Conservation (phyloP, 2,113 vertebrate species). For the Chaetops frenatus region DNA sequence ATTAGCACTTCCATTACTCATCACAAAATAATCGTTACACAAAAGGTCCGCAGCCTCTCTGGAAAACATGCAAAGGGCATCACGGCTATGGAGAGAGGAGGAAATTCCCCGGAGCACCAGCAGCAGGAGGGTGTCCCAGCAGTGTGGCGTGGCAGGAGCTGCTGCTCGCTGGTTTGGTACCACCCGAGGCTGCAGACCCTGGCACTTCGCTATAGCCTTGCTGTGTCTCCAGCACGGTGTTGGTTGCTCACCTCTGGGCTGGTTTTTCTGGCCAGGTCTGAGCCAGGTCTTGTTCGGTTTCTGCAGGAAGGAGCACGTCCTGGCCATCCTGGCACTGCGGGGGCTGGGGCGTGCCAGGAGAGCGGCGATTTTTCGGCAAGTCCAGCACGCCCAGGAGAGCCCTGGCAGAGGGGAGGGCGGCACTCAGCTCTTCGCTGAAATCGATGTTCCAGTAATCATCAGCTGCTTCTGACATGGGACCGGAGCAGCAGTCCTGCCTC, state of each 20-base stretch:
- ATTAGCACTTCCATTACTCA: slow-evolving; percentile 27
- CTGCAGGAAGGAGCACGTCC: slow-evolving; percentile 49
- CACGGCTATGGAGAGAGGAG: not conserved
- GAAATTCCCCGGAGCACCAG: not conserved
- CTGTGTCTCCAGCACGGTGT: not conserved
- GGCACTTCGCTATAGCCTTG: rapidly evolving
- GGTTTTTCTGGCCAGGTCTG: not conserved
- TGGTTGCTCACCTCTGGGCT: not conserved
- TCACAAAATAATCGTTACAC: slow-evolving; percentile 4
- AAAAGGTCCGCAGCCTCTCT: not conserved
- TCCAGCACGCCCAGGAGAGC: rapidly evolving
- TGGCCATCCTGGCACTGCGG: not conserved
- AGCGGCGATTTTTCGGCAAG: not conserved
- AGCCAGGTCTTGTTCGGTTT: not conserved
- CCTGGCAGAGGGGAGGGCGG: rapidly evolving
- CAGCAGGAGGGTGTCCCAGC: not conserved
- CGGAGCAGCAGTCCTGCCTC: not conserved
- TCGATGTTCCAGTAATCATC: not conserved
- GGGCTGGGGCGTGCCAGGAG: not conserved
- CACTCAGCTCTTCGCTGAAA: slow-evolving; percentile 28
- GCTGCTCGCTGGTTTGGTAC: rapidly evolving
- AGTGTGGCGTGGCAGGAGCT: not conserved
- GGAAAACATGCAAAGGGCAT: not conserved
- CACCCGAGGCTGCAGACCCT: not conserved
- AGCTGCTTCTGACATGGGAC: slow-evolving; percentile 15